A percentile compares a stretch with the other conserved stretches of the same genome.
Conservation (phyloP, 2,797 vertebrate species). For the Staurois parvus region DNA sequence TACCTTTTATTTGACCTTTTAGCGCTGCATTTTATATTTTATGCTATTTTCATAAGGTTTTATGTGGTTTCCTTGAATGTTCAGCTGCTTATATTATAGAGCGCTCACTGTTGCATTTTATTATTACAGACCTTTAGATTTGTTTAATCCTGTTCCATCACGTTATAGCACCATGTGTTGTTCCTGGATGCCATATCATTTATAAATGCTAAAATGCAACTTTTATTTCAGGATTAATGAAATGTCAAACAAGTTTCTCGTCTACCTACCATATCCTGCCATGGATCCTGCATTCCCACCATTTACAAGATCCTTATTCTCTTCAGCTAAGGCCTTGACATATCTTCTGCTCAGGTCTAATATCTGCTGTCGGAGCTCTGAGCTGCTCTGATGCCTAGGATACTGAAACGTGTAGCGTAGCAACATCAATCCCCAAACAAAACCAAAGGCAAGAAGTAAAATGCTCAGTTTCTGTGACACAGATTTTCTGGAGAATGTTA, state of each 20-base stretch:
- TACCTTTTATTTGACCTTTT: too few relatives aligned
- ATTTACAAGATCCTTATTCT: slow-evolving; percentile 87
- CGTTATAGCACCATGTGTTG: background rate
- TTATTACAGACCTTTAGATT: too few relatives aligned
- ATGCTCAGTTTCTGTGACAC: slow-evolving; percentile 95
- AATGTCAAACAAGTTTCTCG: background rate
- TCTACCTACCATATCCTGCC: slow-evolving; percentile 93
- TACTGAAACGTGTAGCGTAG: slow-evolving; percentile 93
- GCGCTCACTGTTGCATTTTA: too few relatives aligned
- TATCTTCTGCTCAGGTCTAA: slow-evolving; percentile 94
- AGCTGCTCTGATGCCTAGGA: slow-evolving; percentile 91
- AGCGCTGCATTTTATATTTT: too few relatives aligned
- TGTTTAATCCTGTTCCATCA: background rate
- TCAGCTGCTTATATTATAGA: too few relatives aligned
- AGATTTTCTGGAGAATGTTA: slow-evolving; percentile 88
- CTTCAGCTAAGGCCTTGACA: slow-evolving; percentile 93
- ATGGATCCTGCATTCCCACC: slow-evolving; percentile 87
- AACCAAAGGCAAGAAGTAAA: slow-evolving; percentile 90
- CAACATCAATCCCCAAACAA: slow-evolving; percentile 94
- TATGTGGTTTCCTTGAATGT: too few relatives aligned
- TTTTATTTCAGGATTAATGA: too few relatives aligned
- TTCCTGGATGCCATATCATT: background rate
- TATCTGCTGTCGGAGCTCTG: slow-evolving; percentile 93
- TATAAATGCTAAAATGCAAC: too few relatives aligned
- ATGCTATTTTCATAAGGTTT: too few relatives aligned